Evolutionary conservation across 2,888 invertebrate genomes (phyloP).

Genomic region (Leptopilina myrica): DNA sequence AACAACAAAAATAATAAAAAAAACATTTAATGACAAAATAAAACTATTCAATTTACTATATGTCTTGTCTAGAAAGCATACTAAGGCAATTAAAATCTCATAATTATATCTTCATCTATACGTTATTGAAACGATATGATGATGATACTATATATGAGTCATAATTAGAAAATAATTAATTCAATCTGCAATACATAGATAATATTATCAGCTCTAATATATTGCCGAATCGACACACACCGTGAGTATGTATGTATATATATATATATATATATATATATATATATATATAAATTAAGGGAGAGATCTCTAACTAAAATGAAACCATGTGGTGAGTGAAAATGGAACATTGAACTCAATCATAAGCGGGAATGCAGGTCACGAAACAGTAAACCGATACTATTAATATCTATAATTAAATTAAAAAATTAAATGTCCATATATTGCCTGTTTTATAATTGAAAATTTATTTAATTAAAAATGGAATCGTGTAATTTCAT

Average conservation of each 20-base stretch:
- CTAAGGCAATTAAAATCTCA: not conserved
- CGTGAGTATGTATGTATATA: not conserved
- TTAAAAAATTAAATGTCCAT: no score
- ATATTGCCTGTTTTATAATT: no score
- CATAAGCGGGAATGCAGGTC: not conserved
- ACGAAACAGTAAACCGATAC: not conserved
- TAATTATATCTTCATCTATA: not conserved
- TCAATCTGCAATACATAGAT: not conserved
- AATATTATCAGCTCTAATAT: not conserved
- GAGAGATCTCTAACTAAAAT: conserved; percentile 4
- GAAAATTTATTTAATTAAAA: no score
- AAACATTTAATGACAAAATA: not conserved
- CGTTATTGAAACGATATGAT: not conserved
- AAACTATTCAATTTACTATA: not conserved
- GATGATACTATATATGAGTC: not conserved
- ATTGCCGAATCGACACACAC: not conserved
- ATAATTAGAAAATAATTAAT: conserved; percentile 6
- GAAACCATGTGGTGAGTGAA: conserved; percentile 7
- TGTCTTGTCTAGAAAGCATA: not conserved
- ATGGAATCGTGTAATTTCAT: no score
- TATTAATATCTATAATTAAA: not conserved
- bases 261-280: no score
- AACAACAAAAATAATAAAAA: not conserved
- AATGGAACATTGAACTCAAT: conserved; percentile 10
- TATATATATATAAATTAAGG: not conserved